Evolutionary conservation across 2,888 invertebrate species (phyloP), one percentile per base, ranked within the genome.

Genomic region (Conomelus anceps): DNA sequence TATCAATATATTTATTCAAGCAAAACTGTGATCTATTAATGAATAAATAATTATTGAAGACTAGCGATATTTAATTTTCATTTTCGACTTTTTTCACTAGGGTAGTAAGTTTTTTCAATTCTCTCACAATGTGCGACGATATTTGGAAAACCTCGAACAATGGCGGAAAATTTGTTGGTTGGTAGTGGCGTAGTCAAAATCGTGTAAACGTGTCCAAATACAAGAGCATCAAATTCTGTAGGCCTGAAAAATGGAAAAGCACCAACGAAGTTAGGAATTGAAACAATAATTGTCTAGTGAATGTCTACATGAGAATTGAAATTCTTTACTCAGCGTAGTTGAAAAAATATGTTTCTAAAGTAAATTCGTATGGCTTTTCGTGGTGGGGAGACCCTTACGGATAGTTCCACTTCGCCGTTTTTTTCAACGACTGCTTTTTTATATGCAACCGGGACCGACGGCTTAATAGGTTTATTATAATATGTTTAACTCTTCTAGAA

Each of bases 181-280:
- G 98, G 98, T 84, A 99, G 94, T 1, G 97, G 95, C 6, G 98
- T 98, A 9, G 99, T 99, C 90, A 99, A 94, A 91, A 99, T 96
- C 0, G 98, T 97, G 94, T 97, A 99, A n/a, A 99, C 95, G 94
- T 99, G 99, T 0, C 99, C 99, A 94, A 99, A 99, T 0, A 98
- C 97, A 41, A 99, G 94, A 0, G 99, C 99, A 94, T 99, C 99
- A 91, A 99, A 94, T 93, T 99, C 99, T 29, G 98, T 98, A 0
- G 99, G 98, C 89, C 97, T 97, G 94, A 91, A 94, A 93, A 92
- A 90, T 90, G 92, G 90, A 90, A 86, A 85, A 86, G 13, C 85
- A 88, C 87, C 86, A 22, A 89, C 22, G 9, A 89, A 89, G 23
- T 88, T 63, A 90, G 13, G 23, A 85, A 84, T 22, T 9, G 20